phyloP scores from a whole-genome alignment of 2,113 vertebrate genomes.

The Rhegmatorhina hoffmannsi region DNA sequence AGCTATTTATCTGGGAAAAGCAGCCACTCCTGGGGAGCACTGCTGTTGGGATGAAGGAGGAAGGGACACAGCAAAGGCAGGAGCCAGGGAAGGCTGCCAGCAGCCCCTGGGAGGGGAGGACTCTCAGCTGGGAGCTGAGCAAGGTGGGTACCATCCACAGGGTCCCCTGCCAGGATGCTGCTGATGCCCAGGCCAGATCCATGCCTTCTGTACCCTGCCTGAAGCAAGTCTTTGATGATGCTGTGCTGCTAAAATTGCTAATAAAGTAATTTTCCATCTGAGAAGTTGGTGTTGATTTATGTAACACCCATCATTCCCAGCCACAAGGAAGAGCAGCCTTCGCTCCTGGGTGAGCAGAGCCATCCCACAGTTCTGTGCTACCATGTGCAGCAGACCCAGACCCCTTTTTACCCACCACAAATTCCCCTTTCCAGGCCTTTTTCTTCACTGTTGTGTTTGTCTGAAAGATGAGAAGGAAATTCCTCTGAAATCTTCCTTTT shows the following conservation, averaged over 20 bases:
- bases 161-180: neutral
- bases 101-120: neutral
- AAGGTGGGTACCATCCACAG: neutral
- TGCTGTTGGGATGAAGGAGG: neutral
- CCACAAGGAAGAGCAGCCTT: rapidly evolving
- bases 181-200: rapidly evolving
- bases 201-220: neutral
- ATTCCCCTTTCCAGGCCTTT: neutral
- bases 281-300: neutral
- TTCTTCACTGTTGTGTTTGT: neutral
- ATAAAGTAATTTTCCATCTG: neutral
- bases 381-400: neutral
- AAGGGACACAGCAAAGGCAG: neutral
- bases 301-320: rapidly evolving
- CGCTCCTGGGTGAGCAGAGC: neutral
- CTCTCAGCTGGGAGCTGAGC: neutral
- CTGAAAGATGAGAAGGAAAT: neutral
- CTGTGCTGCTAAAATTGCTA: neutral
- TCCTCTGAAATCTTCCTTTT: neutral
- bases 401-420: rapidly evolving
- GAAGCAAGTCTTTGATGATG: neutral
- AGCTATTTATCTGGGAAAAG: slow-evolving; percentile 36
- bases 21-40: neutral
- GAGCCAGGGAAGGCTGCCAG: neutral
- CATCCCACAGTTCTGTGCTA: neutral